Evolutionary conservation across 2,888 invertebrate species (phyloP), one percentile per base, ranked within the genome.

Genomic region (Amorpha juglandis): DNA sequence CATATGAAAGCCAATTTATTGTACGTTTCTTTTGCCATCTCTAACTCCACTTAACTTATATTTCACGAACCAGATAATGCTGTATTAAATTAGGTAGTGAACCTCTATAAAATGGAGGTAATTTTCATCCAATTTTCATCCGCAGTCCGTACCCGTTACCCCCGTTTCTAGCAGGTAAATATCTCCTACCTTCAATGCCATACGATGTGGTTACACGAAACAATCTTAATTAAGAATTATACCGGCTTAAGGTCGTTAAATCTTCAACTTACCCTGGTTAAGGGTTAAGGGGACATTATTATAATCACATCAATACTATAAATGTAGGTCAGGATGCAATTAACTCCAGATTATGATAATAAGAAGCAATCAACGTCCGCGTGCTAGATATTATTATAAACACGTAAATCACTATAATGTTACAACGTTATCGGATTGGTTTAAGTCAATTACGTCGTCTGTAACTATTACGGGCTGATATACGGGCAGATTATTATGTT

Each of bases 401-500:
- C 73, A 71, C 76, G 76, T 86, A 83, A 84, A 83, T 86, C 83
- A 82, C 74, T 74, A 68, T 81, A 84, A 82, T 80, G 78, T 78
- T 74, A 78, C 75, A 70, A 73, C 76, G 69, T 74, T 81, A 84
- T 86, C 79, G 80, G 81, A 87, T 89, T 83, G 84, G 79, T 78
- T 77, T 73, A 77, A 85, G 83, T 90, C 84, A 84, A 89, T 89
- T 86, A 88, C 80, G 78, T 75, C 73, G 77, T 80, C 81, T 82
- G 78, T 69, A 80, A 81, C 88, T 85, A 88, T 88, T 88, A 89
- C 79, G 69, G 73, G 63, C 70, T 86, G 83, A 89, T 87, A 84
- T 88, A 89, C 80, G 81, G 81, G 78, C 75, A 72, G 78, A 79
- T 79, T 81, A 78, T 74, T n/a, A 66, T 75, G 78, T 70, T 71